A percentile compares a stretch with the other conserved stretches of the same genome.
These are phyloP conservation scores for Meandrusa payeni DNA, from an alignment of 2,888 invertebrate genomes.

Conservation along the genomic window DNA sequence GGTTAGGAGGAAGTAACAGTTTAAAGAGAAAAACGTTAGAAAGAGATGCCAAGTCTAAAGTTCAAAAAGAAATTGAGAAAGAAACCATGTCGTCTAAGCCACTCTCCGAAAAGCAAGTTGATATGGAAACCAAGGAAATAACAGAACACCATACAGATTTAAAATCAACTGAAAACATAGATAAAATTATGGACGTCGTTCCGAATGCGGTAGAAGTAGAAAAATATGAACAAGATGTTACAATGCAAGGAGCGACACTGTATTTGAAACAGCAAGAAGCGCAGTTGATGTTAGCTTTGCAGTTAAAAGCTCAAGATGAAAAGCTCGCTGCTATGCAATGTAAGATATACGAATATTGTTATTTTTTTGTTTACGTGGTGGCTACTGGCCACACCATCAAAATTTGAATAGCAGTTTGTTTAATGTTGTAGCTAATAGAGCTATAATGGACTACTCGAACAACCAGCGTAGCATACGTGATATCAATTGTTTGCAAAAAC, in stretches of 20 bases:
- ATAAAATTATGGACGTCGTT: conserved; percentile 27
- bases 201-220: conserved; percentile 36
- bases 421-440: no score
- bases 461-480: no score
- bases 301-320: conserved; percentile 83
- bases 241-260: conserved; percentile 76
- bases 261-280: conserved; percentile 83
- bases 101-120: conserved; percentile 16
- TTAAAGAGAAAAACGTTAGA: conserved; percentile 49
- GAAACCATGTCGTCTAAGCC: conserved; percentile 30
- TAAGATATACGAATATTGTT: conserved; percentile 46
- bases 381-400: no score
- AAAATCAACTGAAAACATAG: conserved; percentile 26
- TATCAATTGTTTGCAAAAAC: no score
- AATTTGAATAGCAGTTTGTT: no score
- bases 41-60: conserved; percentile 33
- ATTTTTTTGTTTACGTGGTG: no score
- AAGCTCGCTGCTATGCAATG: conserved; percentile 78
- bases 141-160: conserved; percentile 24
- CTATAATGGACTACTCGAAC: no score
- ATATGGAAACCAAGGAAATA: conserved; percentile 10
- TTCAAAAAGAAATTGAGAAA: conserved; percentile 26
- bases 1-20: conserved; percentile 53
- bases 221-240: conserved; percentile 59
- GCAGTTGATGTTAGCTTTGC: conserved; percentile 81